Evolutionary conservation across 1,140 invertebrate genomes (phyloP).

Genomic region (Melitaea cinxia): DNA sequence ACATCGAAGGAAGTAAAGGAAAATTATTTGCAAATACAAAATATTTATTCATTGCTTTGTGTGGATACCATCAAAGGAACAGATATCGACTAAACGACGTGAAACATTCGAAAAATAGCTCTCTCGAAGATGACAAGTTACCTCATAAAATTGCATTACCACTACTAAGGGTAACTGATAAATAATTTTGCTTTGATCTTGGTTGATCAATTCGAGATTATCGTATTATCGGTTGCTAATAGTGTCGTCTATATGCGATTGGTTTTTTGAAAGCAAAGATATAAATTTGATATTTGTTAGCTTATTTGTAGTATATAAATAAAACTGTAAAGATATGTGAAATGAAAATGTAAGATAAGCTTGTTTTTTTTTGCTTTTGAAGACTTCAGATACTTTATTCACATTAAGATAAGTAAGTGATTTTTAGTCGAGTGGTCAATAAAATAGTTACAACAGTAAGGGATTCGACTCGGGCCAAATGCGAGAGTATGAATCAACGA

Average conservation of each 20-base stretch:
- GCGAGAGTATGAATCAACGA: conserved; percentile 53
- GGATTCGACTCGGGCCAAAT: conserved; percentile 28
- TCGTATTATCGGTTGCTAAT: too few species aligned
- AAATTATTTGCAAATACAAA: conserved; percentile 24
- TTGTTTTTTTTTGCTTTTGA: background rate
- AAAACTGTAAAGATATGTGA: too few species aligned
- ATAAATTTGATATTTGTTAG: too few species aligned
- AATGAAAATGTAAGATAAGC: too few species aligned
- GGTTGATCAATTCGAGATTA: background rate
- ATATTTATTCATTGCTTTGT: conserved; percentile 43
- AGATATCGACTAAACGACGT: conserved; percentile 46
- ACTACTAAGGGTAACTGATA: conserved; percentile 14
- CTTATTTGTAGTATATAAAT: too few species aligned
- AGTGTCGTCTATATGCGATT: too few species aligned
- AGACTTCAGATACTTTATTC: background rate
- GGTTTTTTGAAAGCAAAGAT: too few species aligned
- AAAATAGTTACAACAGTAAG: conserved; percentile 12
- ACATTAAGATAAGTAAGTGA: background rate
- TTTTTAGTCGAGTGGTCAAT: conserved; percentile 7
- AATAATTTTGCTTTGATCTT: background rate
- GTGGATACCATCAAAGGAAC: conserved; percentile 40
- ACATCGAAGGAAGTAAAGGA: conserved; percentile 6
- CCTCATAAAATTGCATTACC: conserved; percentile 37
- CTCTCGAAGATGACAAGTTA: conserved; percentile 43
- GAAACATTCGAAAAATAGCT: conserved; percentile 47